Evolutionary conservation across 2,113 vertebrate genomes (phyloP), one percentile per base, ranked within the genome.

Genomic region (Brienomyrus brachyistius): DNA sequence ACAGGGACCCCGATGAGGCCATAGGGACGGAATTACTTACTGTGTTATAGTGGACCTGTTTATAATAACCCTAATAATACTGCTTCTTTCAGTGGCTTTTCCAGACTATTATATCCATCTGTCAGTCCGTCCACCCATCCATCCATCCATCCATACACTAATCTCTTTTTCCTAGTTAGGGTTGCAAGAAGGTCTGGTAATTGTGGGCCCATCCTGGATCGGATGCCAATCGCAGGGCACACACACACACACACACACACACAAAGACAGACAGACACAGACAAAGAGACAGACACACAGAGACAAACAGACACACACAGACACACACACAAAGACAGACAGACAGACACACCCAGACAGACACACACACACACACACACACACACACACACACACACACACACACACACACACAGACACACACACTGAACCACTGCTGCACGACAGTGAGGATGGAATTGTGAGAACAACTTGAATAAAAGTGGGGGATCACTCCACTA

Each of bases 281-380:
- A 59, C 5, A 7, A 6, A 23, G 0, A 21, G 19, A 56, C 2
- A 21, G 5, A 6, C n/a, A n/a, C 1, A 51, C 10, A 51, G 11
- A 59, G 1, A 7, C 0, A 7, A 6, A 23, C 19, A 35, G 0
- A 31, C 0, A 31, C 2, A 31, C 0, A 21, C 15, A 52, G 3
- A 15, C 51, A 15, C 4, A 52, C 3, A 52, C 0, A 51, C 2
- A 52, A 0, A 51, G 10, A 52, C 51, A 52, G 11, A 52, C 15
- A 52, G 13, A 15, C 3, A 52, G 3, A 52, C 51, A 52, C 3
- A 52, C 51, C 15, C 15, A 52, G 2, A 51, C 9, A 51, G 50
- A 52, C 51, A 52, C 15, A 15, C 2, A 15, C 51, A 52, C 0
- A 86, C 23, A 51, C 7, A 31, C 35, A 86, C 23, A 51, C 7